A percentile compares a stretch with the other conserved stretches of the same genome.
phyloP scores from a whole-genome alignment of 2,113 vertebrate species.

The Calypte anna region DNA sequence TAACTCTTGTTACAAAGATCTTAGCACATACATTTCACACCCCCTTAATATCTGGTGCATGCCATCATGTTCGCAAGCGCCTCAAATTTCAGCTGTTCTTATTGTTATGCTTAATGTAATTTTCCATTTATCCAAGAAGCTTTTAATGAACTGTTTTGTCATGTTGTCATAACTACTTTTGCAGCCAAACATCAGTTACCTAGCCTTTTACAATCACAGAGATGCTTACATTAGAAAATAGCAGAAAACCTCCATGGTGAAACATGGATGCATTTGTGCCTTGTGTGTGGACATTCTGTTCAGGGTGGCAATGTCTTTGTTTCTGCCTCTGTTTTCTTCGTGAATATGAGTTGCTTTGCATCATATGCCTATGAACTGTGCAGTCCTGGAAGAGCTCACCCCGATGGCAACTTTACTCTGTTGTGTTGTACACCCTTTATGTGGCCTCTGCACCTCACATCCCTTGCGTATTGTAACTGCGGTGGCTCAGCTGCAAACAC shows the following conservation, averaged over 20 bases:
- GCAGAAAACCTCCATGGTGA: not conserved
- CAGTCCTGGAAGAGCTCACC: not conserved
- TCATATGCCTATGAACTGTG: not conserved
- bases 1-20: not conserved
- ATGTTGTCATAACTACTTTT: not conserved
- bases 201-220: not conserved
- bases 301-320: not conserved
- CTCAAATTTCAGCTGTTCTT: not conserved
- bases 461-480: not conserved
- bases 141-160: not conserved
- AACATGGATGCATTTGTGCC: not conserved
- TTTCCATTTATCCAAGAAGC: not conserved
- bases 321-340: not conserved
- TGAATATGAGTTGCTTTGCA: rapidly evolving
- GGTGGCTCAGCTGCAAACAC: not conserved
- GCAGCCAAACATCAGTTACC: not conserved
- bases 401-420: not conserved
- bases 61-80: rapidly evolving
- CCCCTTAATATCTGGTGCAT: not conserved
- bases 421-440: not conserved
- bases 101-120: not conserved
- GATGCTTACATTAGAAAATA: not conserved
- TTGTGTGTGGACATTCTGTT: not conserved
- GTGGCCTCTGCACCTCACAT: rapidly evolving
- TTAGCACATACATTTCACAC: not conserved